Percentiles rank a stretch among this genome's conserved stretches.
These are phyloP conservation scores for Microtus ochrogaster DNA, from an alignment of 2,113 vertebrate genomes.

Conservation along the genomic window DNA sequence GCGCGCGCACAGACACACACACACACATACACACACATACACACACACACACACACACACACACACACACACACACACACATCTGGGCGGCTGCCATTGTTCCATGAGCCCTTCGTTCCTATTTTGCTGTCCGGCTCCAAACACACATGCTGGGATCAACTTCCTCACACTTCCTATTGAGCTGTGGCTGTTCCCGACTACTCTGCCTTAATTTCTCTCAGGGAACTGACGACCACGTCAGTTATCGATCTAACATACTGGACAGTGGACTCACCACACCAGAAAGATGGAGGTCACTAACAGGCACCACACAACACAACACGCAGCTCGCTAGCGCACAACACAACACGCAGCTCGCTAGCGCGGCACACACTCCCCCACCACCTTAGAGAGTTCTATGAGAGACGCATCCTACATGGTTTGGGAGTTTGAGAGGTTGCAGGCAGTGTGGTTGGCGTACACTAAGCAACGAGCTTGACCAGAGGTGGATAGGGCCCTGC, in stretches of 20 bases:
- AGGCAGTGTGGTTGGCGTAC: neutral
- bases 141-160: neutral
- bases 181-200: neutral
- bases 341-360: neutral
- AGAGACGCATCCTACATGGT: neutral
- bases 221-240: slow-evolving; percentile 11
- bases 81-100: slow-evolving; percentile 13
- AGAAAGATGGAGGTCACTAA: neutral
- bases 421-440: neutral
- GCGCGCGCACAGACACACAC: neutral
- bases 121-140: slow-evolving; percentile 12
- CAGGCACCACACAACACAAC: neutral
- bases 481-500: neutral
- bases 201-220: neutral
- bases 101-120: neutral
- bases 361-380: neutral
- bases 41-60: neutral
- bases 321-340: neutral
- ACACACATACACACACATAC: neutral
- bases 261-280: neutral
- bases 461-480: neutral
- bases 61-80: neutral
- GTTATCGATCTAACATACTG: neutral
- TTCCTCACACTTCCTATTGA: slow-evolving; percentile 10
- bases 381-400: neutral